phyloP scores from a whole-genome alignment of 2,113 vertebrate genomes.

The Callaeas wilsoni region DNA sequence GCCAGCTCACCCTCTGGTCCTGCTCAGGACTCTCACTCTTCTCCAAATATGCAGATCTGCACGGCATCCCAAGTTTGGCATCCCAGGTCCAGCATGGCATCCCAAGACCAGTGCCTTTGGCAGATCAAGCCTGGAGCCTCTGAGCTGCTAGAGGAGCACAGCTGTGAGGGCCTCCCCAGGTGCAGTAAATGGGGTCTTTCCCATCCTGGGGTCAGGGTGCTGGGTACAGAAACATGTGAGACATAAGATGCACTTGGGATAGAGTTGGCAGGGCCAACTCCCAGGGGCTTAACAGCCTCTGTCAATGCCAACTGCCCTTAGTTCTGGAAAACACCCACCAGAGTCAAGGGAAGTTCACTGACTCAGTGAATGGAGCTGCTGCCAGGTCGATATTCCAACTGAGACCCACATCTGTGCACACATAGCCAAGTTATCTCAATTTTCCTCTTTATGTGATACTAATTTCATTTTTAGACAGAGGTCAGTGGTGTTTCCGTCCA shows the following conservation, averaged over 20 bases:
- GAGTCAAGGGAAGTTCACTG: neutral
- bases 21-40: neutral
- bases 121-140: neutral
- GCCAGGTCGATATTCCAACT: rapidly evolving
- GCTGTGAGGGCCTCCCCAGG: neutral
- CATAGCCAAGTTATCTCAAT: neutral
- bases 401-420: neutral
- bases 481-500: neutral
- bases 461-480: neutral
- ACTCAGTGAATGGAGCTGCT: neutral
- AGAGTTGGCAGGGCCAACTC: neutral
- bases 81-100: neutral
- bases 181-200: neutral
- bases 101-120: neutral
- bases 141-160: neutral
- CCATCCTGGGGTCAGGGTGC: neutral
- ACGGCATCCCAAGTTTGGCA: rapidly evolving
- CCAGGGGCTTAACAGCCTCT: neutral
- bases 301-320: neutral
- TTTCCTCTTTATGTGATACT: neutral
- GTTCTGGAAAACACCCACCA: neutral
- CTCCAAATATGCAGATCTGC: neutral
- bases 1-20: neutral
- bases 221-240: rapidly evolving
- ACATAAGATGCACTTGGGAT: neutral